Conservation (phyloP, 2,888 invertebrate species). For the Zelleria hepariella region DNA sequence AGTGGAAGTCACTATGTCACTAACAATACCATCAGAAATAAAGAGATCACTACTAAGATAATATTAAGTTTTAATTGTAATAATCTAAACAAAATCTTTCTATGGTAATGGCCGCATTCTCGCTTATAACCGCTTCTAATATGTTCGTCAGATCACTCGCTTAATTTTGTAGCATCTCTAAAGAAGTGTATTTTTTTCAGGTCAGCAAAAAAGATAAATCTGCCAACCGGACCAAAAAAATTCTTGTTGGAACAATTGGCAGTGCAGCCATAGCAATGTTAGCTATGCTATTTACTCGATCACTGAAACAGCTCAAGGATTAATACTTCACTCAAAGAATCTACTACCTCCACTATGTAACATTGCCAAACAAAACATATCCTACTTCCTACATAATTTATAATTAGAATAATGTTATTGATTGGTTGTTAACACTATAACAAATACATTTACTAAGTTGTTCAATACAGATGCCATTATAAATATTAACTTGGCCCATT, state of each 20-base stretch:
- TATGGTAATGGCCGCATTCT: no score
- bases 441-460: neutral
- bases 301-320: conserved; percentile 35
- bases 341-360: neutral
- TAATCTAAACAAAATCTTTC: no score
- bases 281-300: conserved; percentile 42
- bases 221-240: conserved; percentile 38
- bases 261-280: conserved; percentile 41
- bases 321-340: neutral
- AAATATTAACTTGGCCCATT: neutral
- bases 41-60: no score
- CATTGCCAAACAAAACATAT: neutral
- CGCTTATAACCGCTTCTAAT: no score
- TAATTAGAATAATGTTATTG: neutral
- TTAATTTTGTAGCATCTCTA: no score
- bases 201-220: conserved; percentile 22
- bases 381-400: neutral
- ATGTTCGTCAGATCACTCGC: no score
- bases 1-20: no score
- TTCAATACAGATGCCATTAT: neutral
- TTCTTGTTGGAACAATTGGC: conserved; percentile 50
- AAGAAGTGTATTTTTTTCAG: no score
- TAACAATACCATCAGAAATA: no score
- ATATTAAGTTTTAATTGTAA: no score
- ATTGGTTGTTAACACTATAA: neutral